phyloP scores from a whole-genome alignment of 2,797 vertebrate species.

The Ambastaia sidthimunki region DNA sequence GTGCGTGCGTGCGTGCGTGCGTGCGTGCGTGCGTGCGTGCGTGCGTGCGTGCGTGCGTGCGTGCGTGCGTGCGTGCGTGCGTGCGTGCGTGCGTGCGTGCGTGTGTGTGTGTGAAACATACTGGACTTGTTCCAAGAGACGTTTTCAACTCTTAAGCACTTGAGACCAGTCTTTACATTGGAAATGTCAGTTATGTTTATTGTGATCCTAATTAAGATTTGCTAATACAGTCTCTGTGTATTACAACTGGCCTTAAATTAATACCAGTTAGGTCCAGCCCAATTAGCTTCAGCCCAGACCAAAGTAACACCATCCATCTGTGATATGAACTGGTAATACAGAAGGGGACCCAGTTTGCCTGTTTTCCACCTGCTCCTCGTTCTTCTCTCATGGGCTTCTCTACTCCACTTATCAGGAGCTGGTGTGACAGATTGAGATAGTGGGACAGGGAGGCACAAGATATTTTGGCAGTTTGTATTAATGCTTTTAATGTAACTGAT shows the following conservation, averaged over 20 bases:
- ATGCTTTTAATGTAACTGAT: constrained; percentile 63
- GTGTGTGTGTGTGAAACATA: neutral
- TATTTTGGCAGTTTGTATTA: constrained; percentile 49
- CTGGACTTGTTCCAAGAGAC: neutral
- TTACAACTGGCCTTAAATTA: constrained; percentile 10
- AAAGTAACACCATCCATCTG: constrained; percentile 28
- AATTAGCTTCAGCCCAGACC: constrained; percentile 21
- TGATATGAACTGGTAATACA: constrained; percentile 25
- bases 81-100: too few species aligned
- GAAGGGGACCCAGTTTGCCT: constrained; percentile 1
- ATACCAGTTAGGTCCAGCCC: constrained; percentile 29
- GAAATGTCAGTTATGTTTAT: constrained; percentile 19
- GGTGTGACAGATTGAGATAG: constrained; percentile 48
- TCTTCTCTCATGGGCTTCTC: constrained; percentile 55
- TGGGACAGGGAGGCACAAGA: constrained; percentile 52
- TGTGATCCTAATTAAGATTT: constrained; percentile 30
- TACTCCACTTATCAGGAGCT: constrained; percentile 63
- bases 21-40: too few species aligned
- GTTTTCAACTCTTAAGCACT: neutral
- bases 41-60: too few species aligned
- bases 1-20: too few species aligned
- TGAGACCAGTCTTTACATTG: neutral
- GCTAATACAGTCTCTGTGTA: neutral
- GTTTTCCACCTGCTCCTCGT: constrained; percentile 51
- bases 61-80: too few species aligned